A percentile compares a stretch with the other conserved stretches of the same genome.
These are phyloP conservation scores for Caenorhabditis sp. DNA, from an alignment of 2,888 invertebrate genomes.

Conservation along the genomic window DNA sequence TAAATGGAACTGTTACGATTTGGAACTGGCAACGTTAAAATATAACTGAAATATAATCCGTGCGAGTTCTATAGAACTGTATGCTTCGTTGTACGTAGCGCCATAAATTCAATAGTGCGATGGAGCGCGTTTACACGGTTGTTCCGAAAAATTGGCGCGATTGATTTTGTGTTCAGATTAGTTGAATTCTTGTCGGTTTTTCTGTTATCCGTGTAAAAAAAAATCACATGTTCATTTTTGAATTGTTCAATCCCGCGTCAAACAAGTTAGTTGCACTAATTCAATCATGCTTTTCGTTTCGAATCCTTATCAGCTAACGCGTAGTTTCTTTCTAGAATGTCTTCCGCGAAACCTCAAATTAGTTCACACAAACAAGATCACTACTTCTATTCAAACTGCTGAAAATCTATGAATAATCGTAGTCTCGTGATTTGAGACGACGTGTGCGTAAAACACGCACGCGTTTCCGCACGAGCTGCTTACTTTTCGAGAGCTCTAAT, in stretches of 20 bases:
- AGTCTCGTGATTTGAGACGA: not conserved
- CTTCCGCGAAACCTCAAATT: too few species aligned
- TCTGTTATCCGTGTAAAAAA: not conserved
- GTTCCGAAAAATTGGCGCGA: conserved; percentile 7
- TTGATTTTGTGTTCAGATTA: not conserved
- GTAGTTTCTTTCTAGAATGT: too few species aligned
- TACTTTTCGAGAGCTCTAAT: conserved; percentile 5
- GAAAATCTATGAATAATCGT: too few species aligned
- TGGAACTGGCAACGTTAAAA: too few species aligned
- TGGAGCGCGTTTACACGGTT: conserved; percentile 23
- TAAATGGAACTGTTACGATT: too few species aligned
- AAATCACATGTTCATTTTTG: not conserved
- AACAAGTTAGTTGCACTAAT: not conserved
- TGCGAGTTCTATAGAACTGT: too few species aligned
- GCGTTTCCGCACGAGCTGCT: conserved; percentile 6
- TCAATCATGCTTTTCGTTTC: too few species aligned
- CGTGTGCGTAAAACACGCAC: not conserved
- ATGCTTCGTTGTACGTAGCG: too few species aligned
- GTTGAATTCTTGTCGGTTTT: not conserved
- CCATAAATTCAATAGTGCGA: conserved; percentile 8
- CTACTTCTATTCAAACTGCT: too few species aligned
- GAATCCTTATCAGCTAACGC: too few species aligned
- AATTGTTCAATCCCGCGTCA: not conserved
- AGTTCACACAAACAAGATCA: too few species aligned
- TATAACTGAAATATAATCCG: too few species aligned